These are phyloP conservation scores for Drosophila paracracens DNA, from an alignment of 2,888 invertebrate genomes.

Conservation along the genomic window DNA sequence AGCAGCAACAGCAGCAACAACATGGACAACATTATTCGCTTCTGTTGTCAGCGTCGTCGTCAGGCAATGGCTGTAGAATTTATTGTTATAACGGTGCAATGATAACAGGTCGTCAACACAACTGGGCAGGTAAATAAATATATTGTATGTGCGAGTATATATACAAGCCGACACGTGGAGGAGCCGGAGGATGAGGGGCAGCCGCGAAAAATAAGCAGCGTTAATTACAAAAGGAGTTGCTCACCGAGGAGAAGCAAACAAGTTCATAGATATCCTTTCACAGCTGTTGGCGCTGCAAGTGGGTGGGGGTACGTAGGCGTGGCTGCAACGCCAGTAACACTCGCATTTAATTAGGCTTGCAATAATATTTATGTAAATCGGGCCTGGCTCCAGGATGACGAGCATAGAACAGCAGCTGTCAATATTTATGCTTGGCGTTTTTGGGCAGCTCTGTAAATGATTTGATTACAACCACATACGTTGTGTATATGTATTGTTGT, in stretches of 20 bases:
- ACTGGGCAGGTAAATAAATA: constrained; percentile 66
- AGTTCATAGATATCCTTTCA: constrained; percentile 42
- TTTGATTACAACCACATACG: constrained; percentile 32
- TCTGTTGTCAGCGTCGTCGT: constrained; percentile 56
- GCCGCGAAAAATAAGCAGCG: constrained; percentile 66
- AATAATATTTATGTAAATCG: constrained; percentile 82
- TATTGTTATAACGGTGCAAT: constrained; percentile 76
- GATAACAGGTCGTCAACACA: constrained; percentile 76
- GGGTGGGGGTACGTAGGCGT: not conserved
- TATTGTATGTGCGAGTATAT: constrained; percentile 27
- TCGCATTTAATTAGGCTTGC: constrained; percentile 82
- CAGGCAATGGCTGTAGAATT: constrained; percentile 62
- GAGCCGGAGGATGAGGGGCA: not conserved
- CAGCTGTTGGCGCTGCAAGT: constrained; percentile 8
- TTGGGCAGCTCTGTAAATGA: constrained; percentile 42
- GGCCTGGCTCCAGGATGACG: constrained; percentile 61
- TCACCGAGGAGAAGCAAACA: constrained; percentile 39
- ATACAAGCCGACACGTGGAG: constrained; percentile 6
- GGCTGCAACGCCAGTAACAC: constrained; percentile 58
- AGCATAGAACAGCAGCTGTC: constrained; percentile 56
- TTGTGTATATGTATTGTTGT: constrained; percentile 39
- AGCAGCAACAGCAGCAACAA: constrained; percentile 2
- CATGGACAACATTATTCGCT: constrained; percentile 50
- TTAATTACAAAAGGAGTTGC: constrained; percentile 69
- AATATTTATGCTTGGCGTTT: constrained; percentile 64